Evolutionary conservation across 2,888 invertebrate species (phyloP), one percentile per base, ranked within the genome.

Genomic region (Troides helena): DNA sequence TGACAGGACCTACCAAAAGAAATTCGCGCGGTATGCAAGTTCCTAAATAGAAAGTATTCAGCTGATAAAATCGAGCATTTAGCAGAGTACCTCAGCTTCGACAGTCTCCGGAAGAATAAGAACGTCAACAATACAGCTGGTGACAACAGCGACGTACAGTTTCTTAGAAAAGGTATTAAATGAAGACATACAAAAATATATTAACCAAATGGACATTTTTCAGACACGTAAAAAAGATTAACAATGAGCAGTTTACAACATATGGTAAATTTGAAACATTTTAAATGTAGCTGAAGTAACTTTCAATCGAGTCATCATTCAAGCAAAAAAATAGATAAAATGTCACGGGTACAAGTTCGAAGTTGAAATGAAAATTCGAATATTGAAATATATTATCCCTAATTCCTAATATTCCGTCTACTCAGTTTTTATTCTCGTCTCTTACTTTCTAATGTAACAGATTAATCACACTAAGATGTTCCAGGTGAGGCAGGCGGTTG

Each of bases 51-150:
- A 59, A 73, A 81, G 60, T 91, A 92, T 68, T 81, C 87, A 0
- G 88, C 89, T 0, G 84, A 86, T 0, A 84, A 94, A 73, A 78
- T 94, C 7, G 73, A 83, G 10, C 63, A 76, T 1, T 82, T 95
- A 36, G 85, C 89, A 0, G 78, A 89, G 0, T 94, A 95, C 74
- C 92, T 95, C 65, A 94, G 93, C 73, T 95, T 95, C 77, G 88
- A 92, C 23, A 94, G 82, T 71, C 93, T 95, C 81, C 89, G 90
- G 74, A 88, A 90, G 30, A 95, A 95, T 79, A 92, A 93, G 65
- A 89, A 87, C 46, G 94, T 94, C 0, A 95, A 95, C 77, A 93
- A 93, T 73, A 89, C 82, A 1, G 80, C 83, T 0, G 76, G 77
- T 0, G 78, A 81, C 0, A 83, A 79, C 0, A 78, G 76, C 2